Evolutionary conservation across 2,113 vertebrate species (phyloP), one percentile per base, ranked within the genome.

Genomic region (Delphinapterus leucas): DNA sequence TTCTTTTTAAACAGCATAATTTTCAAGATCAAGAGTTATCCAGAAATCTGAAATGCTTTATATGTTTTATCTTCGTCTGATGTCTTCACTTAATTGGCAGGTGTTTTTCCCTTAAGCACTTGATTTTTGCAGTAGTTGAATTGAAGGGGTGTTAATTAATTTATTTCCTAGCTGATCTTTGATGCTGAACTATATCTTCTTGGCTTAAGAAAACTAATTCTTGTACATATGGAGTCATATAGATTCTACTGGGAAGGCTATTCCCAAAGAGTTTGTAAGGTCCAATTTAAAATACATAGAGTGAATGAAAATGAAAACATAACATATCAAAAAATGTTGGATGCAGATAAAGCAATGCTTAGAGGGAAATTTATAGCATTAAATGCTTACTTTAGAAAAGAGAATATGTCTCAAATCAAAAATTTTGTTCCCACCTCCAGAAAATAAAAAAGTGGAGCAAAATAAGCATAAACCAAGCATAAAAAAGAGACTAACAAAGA

Each of bases 11-110:
- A 86, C 1, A 38, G 44, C 11, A 18, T 58, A 23, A 67, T 68
- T 95, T 96, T 86, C 26, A 92, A 95, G n/a, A 90, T 93, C 28
- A 92, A 96, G 67, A 25, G 26, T 89, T 87, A 83, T 70, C 53
- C 41, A 92, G 33, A 83, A 77, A 77, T 94, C 28, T 49, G 68
- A 93, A 70, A n/a, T 63, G 12, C 60, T 96, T 80, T 38, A 2
- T 70, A 7, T 28, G 5, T 47, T 95, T 96, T 84, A 70, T 93
- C 31, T 96, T 82, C 41, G 49, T 81, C 68, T 55, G 71, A 90
- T 70, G 23, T 58, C 73, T 86, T 82, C 26, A 20, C 85, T 89
- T 89, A 61, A 63, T 70, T 88, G 76, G 74, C 96, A 92, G 87
- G 44, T 97, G 65, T 76, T 93, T 81, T 89, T 79, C 95, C 81